These are phyloP conservation scores for Ditula angustiorana DNA, from an alignment of 2,888 invertebrate genomes.

Conservation along the genomic window DNA sequence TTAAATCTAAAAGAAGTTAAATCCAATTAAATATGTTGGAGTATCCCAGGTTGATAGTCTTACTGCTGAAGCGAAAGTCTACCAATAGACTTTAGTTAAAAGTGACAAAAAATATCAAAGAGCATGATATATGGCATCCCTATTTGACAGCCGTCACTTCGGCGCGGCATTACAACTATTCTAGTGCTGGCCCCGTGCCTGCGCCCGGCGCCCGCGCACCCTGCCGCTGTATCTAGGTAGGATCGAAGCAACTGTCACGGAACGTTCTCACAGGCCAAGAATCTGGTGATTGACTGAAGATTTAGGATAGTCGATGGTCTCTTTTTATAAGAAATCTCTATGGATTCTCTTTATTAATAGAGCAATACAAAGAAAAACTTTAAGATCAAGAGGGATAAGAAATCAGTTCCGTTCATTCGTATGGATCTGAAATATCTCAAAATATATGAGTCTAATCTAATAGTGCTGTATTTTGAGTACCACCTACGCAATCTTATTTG, in stretches of 20 bases:
- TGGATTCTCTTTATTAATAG: too few species aligned
- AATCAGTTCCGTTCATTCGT: neutral
- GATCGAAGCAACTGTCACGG: slow-evolving; percentile 5
- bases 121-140: slow-evolving; percentile 36
- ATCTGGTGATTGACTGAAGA: slow-evolving; percentile 5
- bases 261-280: neutral
- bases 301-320: neutral
- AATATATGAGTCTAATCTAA: neutral
- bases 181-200: slow-evolving; percentile 75
- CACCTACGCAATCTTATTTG: slow-evolving; percentile 1
- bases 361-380: too few species aligned
- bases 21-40: too few species aligned
- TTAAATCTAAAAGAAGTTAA: too few species aligned
- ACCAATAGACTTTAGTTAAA: too few species aligned
- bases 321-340: neutral
- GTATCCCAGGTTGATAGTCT: too few species aligned
- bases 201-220: slow-evolving; percentile 53
- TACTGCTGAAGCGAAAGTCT: too few species aligned
- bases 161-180: slow-evolving; percentile 71
- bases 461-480: slow-evolving; percentile 2
- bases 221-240: slow-evolving; percentile 35
- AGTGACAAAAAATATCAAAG: neutral
- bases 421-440: neutral
- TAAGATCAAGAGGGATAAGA: neutral
- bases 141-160: slow-evolving; percentile 66